phyloP scores from a whole-genome alignment of 2,888 invertebrate species.

The Crocallis elinguaria region DNA sequence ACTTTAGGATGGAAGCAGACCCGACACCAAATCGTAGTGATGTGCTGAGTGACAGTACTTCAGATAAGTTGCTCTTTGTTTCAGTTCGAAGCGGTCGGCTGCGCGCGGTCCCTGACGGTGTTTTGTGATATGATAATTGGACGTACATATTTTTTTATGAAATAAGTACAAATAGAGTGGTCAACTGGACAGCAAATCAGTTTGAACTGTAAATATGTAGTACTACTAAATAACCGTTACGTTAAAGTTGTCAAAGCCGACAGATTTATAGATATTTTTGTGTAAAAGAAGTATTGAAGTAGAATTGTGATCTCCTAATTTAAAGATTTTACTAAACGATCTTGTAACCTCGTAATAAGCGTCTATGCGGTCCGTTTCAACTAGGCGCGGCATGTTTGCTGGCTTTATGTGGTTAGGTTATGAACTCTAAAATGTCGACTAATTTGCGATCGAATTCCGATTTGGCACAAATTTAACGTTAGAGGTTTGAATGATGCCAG shows the following conservation, averaged over 20 bases:
- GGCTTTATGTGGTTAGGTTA: slow-evolving; percentile 53
- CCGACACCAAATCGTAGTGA: not conserved
- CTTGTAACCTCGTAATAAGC: slow-evolving; percentile 22
- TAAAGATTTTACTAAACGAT: slow-evolving; percentile 29
- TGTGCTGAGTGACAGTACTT: slow-evolving; percentile 19
- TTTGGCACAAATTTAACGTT: slow-evolving; percentile 31
- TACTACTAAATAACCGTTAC: slow-evolving; percentile 51
- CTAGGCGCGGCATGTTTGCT: slow-evolving; percentile 39
- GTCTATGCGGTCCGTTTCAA: slow-evolving; percentile 31
- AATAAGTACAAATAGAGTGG: slow-evolving; percentile 79
- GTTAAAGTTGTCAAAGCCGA: slow-evolving; percentile 53
- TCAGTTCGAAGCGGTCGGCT: slow-evolving; percentile 78
- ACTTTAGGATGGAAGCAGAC: too few species aligned
- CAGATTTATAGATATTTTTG: slow-evolving; percentile 67
- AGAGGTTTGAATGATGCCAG: slow-evolving; percentile 30
- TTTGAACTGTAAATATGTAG: slow-evolving; percentile 65
- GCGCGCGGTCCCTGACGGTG: slow-evolving; percentile 59
- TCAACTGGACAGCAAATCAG: slow-evolving; percentile 56
- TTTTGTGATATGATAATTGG: slow-evolving; percentile 77
- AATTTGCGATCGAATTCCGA: slow-evolving; percentile 31
- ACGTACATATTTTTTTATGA: slow-evolving; percentile 82
- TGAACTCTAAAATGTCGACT: slow-evolving; percentile 32
- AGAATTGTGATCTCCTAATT: slow-evolving; percentile 55
- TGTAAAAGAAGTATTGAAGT: slow-evolving; percentile 56
- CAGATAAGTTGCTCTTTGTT: slow-evolving; percentile 53